phyloP scores from a whole-genome alignment of 1,140 invertebrate genomes.

The Hirudo medicinalis region DNA sequence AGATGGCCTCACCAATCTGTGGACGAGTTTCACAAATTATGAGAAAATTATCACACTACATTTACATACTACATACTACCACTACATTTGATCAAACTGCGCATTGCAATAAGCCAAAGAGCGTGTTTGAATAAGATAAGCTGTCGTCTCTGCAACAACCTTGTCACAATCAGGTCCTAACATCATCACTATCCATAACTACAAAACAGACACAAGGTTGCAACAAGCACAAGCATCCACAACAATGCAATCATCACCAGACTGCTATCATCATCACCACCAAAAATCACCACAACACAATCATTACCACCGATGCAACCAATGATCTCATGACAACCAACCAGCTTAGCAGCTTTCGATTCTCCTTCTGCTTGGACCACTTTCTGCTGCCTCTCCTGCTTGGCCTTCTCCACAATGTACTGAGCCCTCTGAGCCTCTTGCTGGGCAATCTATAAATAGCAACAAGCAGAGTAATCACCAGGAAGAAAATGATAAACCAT shows the following conservation, averaged over 20 bases:
- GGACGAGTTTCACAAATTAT: not conserved
- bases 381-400: constrained; percentile 95
- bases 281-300: not conserved
- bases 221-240: too few relatives aligned
- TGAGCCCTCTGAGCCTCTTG: constrained; percentile 97
- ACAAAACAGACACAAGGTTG: too few relatives aligned
- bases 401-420: constrained; percentile 92
- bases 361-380: constrained; percentile 99
- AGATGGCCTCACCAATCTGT: constrained; percentile 85
- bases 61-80: not conserved
- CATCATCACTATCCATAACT: too few relatives aligned
- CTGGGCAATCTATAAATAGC: constrained; percentile 60
- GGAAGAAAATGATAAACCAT: too few relatives aligned
- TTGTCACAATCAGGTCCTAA: too few relatives aligned
- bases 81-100: too few relatives aligned
- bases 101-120: too few relatives aligned
- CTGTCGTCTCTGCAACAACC: too few relatives aligned
- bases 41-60: not conserved
- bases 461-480: too few relatives aligned
- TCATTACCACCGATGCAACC: not conserved
- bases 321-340: constrained; percentile 27
- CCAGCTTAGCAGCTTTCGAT: constrained; percentile 73
- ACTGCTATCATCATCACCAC: not conserved
- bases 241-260: not conserved
- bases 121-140: too few relatives aligned